phyloP scores from a whole-genome alignment of 2,888 invertebrate species.

The Lacanobia oleracea region DNA sequence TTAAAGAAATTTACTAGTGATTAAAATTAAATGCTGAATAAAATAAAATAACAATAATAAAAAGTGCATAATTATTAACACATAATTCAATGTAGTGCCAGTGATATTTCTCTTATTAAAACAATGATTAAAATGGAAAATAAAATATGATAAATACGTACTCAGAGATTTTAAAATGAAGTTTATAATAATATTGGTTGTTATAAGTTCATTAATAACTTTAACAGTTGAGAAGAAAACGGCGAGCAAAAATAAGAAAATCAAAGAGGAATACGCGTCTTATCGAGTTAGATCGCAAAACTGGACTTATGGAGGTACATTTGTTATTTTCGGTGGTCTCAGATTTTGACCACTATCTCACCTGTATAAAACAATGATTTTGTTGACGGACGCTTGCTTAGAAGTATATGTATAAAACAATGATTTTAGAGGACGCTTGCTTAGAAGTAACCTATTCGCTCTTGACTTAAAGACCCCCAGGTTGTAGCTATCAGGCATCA shows the following conservation, averaged over 20 bases:
- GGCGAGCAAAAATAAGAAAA: slow-evolving; percentile 31
- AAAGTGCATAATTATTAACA: neutral
- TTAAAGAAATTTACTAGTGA: neutral
- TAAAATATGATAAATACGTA: neutral
- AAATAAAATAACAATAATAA: no score
- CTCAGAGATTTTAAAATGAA: slow-evolving; percentile 44
- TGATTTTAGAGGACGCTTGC: no score
- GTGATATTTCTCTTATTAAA: neutral
- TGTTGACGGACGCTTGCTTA: no score
- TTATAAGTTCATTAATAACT: slow-evolving; percentile 39
- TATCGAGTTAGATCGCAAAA: slow-evolving; percentile 23
- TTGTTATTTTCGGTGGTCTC: no score
- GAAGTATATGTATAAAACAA: no score
- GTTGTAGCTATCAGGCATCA: no score
- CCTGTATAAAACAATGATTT: no score
- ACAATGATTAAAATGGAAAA: neutral
- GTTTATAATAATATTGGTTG: slow-evolving; percentile 28
- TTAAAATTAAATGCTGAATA: no score
- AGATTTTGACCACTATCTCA: no score
- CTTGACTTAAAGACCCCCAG: no score
- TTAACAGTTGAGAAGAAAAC: slow-evolving; percentile 48
- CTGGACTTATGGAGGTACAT: slow-evolving; percentile 42
- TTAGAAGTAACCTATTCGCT: no score
- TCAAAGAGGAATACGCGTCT: slow-evolving; percentile 19
- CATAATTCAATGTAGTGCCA: neutral